Conservation (phyloP, 2,797 vertebrate genomes). For the Pangasius larnaudii region DNA sequence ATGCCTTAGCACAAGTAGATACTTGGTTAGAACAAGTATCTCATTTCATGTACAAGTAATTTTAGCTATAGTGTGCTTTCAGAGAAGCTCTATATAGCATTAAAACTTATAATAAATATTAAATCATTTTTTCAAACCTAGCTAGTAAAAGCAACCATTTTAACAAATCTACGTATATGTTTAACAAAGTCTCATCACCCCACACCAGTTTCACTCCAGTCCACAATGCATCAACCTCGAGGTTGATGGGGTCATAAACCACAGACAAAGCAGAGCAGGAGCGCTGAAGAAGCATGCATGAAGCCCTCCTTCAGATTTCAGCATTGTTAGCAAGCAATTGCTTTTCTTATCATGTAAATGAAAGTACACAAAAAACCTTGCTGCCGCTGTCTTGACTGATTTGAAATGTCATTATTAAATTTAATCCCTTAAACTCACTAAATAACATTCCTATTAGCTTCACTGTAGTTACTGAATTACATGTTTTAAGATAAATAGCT, state of each 20-base stretch:
- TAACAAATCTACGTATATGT: slow-evolving; percentile 5
- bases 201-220: slow-evolving; percentile 40
- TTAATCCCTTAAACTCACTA: background rate
- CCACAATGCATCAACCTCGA: slow-evolving; percentile 29
- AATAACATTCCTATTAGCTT: background rate
- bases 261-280: slow-evolving; percentile 6
- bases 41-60: background rate
- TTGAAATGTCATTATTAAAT: background rate
- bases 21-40: background rate
- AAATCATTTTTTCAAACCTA: background rate
- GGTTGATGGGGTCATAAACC: slow-evolving; percentile 13
- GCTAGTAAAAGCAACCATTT: background rate
- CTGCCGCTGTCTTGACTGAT: background rate
- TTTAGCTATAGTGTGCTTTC: background rate
- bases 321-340: background rate
- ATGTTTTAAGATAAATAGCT: background rate
- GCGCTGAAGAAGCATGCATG: background rate
- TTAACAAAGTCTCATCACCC: slow-evolving; percentile 18
- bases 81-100: background rate
- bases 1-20: background rate
- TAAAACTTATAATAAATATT: background rate
- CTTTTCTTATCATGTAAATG: background rate
- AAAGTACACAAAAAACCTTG: background rate
- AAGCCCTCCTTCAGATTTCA: slow-evolving; percentile 6
- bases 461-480: background rate